Evolutionary conservation across 2,797 vertebrate species (phyloP), one percentile per base, ranked within the genome.

Genomic region (Molossus alvarezi): DNA sequence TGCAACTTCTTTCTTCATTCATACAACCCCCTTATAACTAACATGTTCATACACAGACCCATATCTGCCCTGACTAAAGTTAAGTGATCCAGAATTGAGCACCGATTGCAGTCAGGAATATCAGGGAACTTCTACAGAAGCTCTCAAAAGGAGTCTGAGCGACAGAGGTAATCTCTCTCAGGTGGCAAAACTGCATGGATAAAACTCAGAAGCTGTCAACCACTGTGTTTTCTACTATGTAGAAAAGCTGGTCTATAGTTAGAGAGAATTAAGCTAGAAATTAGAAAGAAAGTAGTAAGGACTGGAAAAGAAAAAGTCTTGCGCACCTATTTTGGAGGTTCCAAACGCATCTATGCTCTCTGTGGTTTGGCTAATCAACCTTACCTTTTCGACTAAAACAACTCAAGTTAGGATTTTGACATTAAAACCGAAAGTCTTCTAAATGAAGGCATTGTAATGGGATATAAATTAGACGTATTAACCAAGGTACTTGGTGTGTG

Each of bases 401-500:
- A 88, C 25, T 73, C 18, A 82, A 55, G 51, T 77, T 58, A 57
- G 25, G 7, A 83, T 89, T 91, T 96, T 76, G 79, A 90, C 60
- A 67, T 83, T 87, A 83, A 27, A 90, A 73, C 20, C 75, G 21
- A 88, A 92, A 55, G 6, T 41, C 33, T 94, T 94, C 7, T 48
- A 71, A 82, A 60, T 88, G 41, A 91, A 86, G 29, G 8, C 7
- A 55, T 45, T 3, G 1, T 5, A 71, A 80, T 25, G 15, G 15
- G 4, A 53, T 37, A 81, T 67, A 48, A 73, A 17, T 81, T 69
- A 37, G 57, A 18, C 77, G 57, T 33, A 25, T 72, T 84, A 81
- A 76, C 27, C 27, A 86, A 76, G 17, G 13, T 67, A 33, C 18
- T 41, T 71, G 37, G 37, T 18, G n/a, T 67, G 15, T 69, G 17